Evolutionary conservation across 2,113 vertebrate species (phyloP).

Genomic region (Ceyx margarethae): DNA sequence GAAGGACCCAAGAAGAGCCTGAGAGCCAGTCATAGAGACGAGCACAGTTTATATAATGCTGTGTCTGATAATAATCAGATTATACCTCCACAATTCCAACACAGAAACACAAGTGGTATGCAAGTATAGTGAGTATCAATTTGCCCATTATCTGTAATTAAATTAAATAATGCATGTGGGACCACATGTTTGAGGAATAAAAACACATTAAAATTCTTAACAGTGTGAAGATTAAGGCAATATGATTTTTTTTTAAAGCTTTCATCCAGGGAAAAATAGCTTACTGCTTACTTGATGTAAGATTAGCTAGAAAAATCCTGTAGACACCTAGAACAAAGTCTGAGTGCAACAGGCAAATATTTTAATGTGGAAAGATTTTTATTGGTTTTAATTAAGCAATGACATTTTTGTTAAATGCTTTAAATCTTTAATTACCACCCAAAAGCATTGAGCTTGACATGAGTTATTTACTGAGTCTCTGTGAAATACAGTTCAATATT

Average conservation of each 20-base stretch:
- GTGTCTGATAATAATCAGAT: slow-evolving; percentile 35
- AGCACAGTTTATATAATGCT: background rate
- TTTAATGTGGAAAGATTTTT: slow-evolving; percentile 26
- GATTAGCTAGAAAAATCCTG: slow-evolving; percentile 34
- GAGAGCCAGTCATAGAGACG: background rate
- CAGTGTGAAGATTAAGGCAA: slow-evolving; percentile 36
- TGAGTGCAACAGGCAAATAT: slow-evolving; percentile 8
- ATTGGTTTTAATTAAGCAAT: slow-evolving; percentile 26
- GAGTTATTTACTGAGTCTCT: slow-evolving; percentile 33
- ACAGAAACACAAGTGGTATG: background rate
- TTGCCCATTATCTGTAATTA: slow-evolving; percentile 55
- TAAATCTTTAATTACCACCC: slow-evolving; percentile 38
- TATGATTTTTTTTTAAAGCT: slow-evolving; percentile 31
- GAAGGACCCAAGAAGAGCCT: background rate
- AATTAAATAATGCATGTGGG: slow-evolving; percentile 59
- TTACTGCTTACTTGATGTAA: slow-evolving; percentile 30
- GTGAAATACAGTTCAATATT: background rate
- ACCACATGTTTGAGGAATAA: slow-evolving; percentile 47
- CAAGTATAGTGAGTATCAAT: slow-evolving; percentile 36
- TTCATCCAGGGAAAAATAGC: slow-evolving; percentile 45
- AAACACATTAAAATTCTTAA: slow-evolving; percentile 56
- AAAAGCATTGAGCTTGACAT: background rate
- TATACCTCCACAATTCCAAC: background rate
- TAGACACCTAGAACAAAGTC: slow-evolving; percentile 12
- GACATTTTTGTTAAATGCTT: slow-evolving; percentile 7